These are phyloP conservation scores for Garra rufa DNA, from an alignment of 2,113 vertebrate genomes.

Conservation along the genomic window DNA sequence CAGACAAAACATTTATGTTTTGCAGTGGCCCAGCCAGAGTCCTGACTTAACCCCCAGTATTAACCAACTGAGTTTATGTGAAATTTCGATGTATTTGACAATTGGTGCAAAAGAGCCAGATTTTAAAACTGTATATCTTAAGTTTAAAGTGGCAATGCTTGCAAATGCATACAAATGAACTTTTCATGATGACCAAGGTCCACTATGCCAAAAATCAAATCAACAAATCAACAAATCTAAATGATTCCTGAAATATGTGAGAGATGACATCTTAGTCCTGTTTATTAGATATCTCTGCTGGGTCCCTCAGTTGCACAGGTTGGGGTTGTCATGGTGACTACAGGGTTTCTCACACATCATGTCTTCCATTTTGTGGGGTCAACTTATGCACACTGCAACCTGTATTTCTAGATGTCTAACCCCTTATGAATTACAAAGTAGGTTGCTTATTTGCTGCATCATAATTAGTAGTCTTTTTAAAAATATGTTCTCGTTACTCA, in stretches of 20 bases:
- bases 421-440: neutral
- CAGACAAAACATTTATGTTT: no score
- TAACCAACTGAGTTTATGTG: no score
- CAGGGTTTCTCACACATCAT: constrained; percentile 44
- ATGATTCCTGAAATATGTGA: constrained; percentile 27
- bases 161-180: no score
- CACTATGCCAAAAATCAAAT: no score
- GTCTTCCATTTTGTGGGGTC: constrained; percentile 42
- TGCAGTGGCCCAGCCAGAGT: no score
- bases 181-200: no score
- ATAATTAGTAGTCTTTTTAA: neutral
- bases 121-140: no score
- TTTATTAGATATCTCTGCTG: constrained; percentile 48
- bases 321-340: constrained; percentile 73
- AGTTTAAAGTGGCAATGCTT: no score
- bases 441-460: neutral
- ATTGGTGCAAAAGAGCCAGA: no score
- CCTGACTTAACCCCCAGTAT: no score
- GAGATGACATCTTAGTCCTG: constrained; percentile 41
- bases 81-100: no score
- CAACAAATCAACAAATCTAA: no score
- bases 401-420: neutral
- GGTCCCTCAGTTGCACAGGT: constrained; percentile 48
- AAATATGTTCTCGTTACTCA: neutral
- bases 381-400: constrained; percentile 36